phyloP scores from a whole-genome alignment of 35 echinoderm and acorn worm genomes.

The Strongylocentrotus purpuratus region DNA sequence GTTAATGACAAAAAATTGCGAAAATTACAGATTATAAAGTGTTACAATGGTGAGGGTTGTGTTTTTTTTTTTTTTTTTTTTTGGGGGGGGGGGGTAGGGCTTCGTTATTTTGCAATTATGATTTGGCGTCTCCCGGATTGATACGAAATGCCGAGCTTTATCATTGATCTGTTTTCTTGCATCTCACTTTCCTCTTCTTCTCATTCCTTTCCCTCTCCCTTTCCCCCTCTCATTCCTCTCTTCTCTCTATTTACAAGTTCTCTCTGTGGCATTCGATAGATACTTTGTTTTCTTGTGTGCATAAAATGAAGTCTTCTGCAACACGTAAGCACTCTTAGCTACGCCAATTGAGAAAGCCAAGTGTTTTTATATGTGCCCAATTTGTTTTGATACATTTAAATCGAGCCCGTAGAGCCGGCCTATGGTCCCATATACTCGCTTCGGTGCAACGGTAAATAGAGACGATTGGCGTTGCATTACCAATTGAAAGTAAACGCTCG shows the following conservation, averaged over 20 bases:
- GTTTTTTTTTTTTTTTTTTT: too few species aligned
- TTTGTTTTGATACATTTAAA: constrained; percentile 37
- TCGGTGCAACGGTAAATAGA: constrained; percentile 33
- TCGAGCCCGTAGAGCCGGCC: neutral
- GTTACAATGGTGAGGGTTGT: too few species aligned
- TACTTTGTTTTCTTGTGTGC: constrained; percentile 10
- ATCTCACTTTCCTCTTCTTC: too few species aligned
- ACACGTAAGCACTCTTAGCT: neutral
- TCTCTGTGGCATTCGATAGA: neutral
- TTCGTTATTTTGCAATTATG: too few species aligned
- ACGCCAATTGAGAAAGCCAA: neutral
- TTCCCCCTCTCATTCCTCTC: neutral
- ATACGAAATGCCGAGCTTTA: too few species aligned
- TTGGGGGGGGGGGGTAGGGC: too few species aligned
- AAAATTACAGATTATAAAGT: too few species aligned
- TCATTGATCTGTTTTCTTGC: too few species aligned
- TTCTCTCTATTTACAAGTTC: neutral
- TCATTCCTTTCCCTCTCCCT: too few species aligned
- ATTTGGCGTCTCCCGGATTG: too few species aligned
- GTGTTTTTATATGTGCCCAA: constrained; percentile 7
- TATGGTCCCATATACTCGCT: constrained; percentile 13
- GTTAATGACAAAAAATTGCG: too few species aligned
- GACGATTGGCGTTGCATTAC: constrained; percentile 31
- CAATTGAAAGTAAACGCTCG: constrained; percentile 39
- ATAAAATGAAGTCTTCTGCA: constrained; percentile 1